Percentiles rank a stretch among this genome's conserved stretches.
These are phyloP conservation scores for Coleophora deauratella DNA, from an alignment of 2,888 invertebrate genomes.

Conservation along the genomic window DNA sequence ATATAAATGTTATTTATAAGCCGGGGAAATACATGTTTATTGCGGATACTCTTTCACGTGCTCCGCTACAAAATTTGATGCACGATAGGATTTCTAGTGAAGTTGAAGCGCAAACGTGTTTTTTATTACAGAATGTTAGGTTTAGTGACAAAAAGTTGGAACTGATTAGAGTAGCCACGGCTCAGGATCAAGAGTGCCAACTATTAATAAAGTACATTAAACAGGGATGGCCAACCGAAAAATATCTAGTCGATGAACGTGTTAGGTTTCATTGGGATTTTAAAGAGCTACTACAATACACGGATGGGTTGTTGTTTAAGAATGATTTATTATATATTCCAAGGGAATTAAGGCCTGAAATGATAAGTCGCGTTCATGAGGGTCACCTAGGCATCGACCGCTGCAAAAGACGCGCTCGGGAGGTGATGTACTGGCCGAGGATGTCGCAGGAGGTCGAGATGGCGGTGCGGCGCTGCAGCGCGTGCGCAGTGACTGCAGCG, in stretches of 20 bases:
- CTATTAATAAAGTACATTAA: slow-evolving; percentile 12
- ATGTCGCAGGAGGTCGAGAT: too few relatives aligned
- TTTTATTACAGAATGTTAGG: slow-evolving; percentile 2
- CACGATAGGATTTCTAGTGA: slow-evolving; percentile 12
- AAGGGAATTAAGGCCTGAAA: too few relatives aligned
- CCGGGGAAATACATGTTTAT: slow-evolving; percentile 25
- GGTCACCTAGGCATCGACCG: slow-evolving; percentile 1
- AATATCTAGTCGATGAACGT: slow-evolving; percentile 6
- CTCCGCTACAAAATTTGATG: slow-evolving; percentile 14
- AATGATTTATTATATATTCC: slow-evolving; percentile 4
- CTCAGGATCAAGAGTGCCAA: slow-evolving; percentile 7
- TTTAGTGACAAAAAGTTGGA: slow-evolving; percentile 1
- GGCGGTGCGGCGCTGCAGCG: too few relatives aligned
- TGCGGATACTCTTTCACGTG: slow-evolving; percentile 21
- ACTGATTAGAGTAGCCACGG: background rate
- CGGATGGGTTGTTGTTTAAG: background rate
- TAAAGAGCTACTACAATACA: slow-evolving; percentile 1
- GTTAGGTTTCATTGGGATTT: slow-evolving; percentile 9
- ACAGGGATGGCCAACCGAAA: slow-evolving; percentile 21
- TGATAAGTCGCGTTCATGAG: slow-evolving; percentile 1
- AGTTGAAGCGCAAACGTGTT: slow-evolving; percentile 5
- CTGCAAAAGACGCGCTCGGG: slow-evolving; percentile 4
- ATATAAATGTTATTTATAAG: slow-evolving; percentile 17
- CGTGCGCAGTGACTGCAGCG: too few relatives aligned
- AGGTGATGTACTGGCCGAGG: too few relatives aligned